Conservation (phyloP, 2,113 vertebrate genomes). For the Mohoua ochrocephala region DNA sequence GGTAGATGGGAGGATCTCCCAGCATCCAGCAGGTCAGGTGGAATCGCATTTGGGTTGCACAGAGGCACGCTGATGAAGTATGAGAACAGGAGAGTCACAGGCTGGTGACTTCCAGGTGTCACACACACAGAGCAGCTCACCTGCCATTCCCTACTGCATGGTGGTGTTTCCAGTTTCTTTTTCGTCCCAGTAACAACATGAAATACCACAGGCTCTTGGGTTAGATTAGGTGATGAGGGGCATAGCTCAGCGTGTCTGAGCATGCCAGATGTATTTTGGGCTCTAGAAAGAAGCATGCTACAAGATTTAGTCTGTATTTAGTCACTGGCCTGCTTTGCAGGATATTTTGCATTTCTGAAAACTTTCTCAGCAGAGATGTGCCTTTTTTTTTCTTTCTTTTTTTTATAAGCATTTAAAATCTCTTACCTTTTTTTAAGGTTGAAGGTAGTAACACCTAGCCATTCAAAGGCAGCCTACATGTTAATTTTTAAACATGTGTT, state of each 20-base stretch:
- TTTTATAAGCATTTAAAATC: background rate
- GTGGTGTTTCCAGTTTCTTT: background rate
- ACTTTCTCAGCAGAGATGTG: background rate
- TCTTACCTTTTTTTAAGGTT: background rate
- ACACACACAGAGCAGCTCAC: background rate
- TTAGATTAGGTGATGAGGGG: conserved; percentile 41
- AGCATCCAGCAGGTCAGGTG: background rate
- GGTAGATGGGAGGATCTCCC: background rate
- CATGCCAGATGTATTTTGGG: conserved; percentile 52
- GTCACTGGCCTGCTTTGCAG: conserved; percentile 39
- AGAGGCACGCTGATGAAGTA: background rate
- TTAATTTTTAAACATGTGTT: background rate
- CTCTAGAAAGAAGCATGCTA: conserved; percentile 4
- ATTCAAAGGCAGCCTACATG: background rate
- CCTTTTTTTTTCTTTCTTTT: background rate
- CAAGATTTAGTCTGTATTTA: conserved; percentile 53
- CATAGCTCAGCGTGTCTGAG: background rate
- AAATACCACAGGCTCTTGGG: background rate
- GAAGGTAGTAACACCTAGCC: background rate
- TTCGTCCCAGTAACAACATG: background rate
- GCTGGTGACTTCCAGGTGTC: background rate
- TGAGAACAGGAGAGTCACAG: background rate
- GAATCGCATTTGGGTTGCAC: background rate
- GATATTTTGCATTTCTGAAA: conserved; percentile 48
- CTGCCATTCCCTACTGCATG: background rate